Percentiles rank a stretch among this genome's conserved stretches.
Conservation (phyloP, 2,888 invertebrate species). For the Entomobrya multifasciata region DNA sequence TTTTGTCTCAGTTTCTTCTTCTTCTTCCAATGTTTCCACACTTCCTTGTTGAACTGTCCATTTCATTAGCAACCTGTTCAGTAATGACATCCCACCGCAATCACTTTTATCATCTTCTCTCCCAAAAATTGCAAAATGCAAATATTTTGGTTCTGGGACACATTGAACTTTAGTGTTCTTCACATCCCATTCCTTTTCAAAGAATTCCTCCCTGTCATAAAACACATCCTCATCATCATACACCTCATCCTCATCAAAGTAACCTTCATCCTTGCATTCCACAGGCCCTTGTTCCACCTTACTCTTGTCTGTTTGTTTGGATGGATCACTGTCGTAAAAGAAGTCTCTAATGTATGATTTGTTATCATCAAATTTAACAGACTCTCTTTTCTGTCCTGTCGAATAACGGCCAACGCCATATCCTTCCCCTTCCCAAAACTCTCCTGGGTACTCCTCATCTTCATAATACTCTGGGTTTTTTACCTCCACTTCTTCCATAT, state of each 20-base stretch:
- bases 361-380: constrained; percentile 15
- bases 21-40: too few relatives aligned
- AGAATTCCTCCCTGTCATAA: constrained; percentile 36
- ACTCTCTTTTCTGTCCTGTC: not conserved
- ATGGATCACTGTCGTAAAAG: constrained; percentile 52
- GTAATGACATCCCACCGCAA: not conserved
- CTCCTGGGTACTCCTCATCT: constrained; percentile 18
- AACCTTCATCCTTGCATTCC: not conserved
- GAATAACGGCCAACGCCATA: not conserved
- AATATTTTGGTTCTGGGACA: not conserved
- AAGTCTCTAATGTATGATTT: not conserved
- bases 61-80: constrained; percentile 6
- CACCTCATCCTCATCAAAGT: constrained; percentile 37
- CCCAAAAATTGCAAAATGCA: constrained; percentile 32
- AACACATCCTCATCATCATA: constrained; percentile 48
- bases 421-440: constrained; percentile 25
- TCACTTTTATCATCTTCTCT: not conserved
- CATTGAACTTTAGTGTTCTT: not conserved
- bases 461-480: constrained; percentile 10
- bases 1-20: too few relatives aligned
- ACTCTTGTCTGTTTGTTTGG: constrained; percentile 8
- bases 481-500: not conserved
- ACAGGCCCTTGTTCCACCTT: not conserved
- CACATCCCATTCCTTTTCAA: constrained; percentile 22
- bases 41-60: too few relatives aligned